Evolutionary conservation across 2,888 invertebrate genomes (phyloP).

Genomic region (Calephelis perditalis): DNA sequence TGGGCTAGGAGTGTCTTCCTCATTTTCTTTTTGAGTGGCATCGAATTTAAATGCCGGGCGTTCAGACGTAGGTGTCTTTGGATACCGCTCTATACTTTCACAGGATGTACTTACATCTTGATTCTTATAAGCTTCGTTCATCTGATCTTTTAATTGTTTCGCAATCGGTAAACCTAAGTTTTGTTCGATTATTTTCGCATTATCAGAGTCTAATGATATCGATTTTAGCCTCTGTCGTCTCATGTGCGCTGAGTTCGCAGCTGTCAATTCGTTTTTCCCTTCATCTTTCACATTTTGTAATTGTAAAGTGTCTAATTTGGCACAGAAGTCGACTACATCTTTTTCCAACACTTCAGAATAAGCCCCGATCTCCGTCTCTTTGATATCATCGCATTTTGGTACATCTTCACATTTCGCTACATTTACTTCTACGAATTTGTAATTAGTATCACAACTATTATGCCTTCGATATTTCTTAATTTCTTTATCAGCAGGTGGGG

Average conservation of each 20-base stretch:
- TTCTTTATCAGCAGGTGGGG: constrained; percentile 65
- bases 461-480: constrained; percentile 59
- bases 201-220: constrained; percentile 76
- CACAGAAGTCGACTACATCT: constrained; percentile 66
- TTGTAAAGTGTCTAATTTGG: constrained; percentile 51
- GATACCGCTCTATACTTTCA: constrained; percentile 58
- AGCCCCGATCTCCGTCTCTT: constrained; percentile 33
- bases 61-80: constrained; percentile 51
- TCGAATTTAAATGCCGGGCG: constrained; percentile 65
- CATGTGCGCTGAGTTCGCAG: constrained; percentile 55
- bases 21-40: constrained; percentile 47
- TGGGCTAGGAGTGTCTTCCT: constrained; percentile 54
- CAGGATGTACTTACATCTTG: constrained; percentile 64
- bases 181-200: constrained; percentile 77
- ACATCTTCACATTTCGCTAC: constrained; percentile 44
- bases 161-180: constrained; percentile 75
- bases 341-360: constrained; percentile 36
- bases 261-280: constrained; percentile 46
- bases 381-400: constrained; percentile 48
- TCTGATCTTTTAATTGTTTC: constrained; percentile 72
- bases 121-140: constrained; percentile 67
- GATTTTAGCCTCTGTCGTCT: constrained; percentile 74
- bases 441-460: constrained; percentile 67
- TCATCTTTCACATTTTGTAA: constrained; percentile 43
- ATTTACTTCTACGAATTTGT: constrained; percentile 58